Conservation (phyloP, 1,140 invertebrate species). For the Drosophila athabasca region DNA sequence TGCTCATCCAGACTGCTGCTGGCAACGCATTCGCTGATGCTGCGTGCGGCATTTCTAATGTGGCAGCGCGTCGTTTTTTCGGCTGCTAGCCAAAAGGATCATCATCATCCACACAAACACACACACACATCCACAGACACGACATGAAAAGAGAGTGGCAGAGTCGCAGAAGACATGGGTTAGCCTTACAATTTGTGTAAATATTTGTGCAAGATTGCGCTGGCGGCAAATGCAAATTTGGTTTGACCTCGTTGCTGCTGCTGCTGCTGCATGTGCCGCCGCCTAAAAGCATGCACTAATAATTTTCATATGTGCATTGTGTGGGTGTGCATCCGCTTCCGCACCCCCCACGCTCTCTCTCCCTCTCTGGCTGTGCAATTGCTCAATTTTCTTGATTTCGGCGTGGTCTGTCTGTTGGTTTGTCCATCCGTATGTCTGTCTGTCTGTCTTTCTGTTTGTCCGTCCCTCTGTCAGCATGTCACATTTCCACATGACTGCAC, state of each 20-base stretch:
- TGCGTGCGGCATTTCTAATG: constrained; percentile 76
- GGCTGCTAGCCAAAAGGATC: constrained; percentile 15
- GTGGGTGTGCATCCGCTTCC: constrained; percentile 3
- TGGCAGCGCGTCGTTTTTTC: constrained; percentile 53
- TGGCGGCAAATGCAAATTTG: constrained; percentile 61
- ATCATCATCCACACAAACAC: not conserved
- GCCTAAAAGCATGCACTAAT: constrained; percentile 78
- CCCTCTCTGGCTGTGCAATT: constrained; percentile 57
- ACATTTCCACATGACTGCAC: constrained; percentile 69
- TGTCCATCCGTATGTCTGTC: constrained; percentile 25
- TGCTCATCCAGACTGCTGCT: constrained; percentile 33
- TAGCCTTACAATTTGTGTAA: constrained; percentile 68
- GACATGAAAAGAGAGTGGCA: constrained; percentile 9
- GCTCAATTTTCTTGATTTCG: constrained; percentile 78
- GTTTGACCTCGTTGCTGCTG: constrained; percentile 62
- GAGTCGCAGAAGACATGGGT: constrained; percentile 8
- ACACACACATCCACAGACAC: too few species aligned
- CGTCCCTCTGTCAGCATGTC: constrained; percentile 49
- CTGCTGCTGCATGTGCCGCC: constrained; percentile 28
- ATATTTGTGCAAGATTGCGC: constrained; percentile 59
- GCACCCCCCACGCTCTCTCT: not conserved
- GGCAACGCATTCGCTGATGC: constrained; percentile 81
- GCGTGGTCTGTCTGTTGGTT: constrained; percentile 62
- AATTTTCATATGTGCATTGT: constrained; percentile 80
- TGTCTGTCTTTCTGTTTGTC: constrained; percentile 14